Percentiles rank a stretch among this genome's conserved stretches.
phyloP scores from a whole-genome alignment of 2,797 vertebrate genomes.

The Catamblyrhynchus diadema region DNA sequence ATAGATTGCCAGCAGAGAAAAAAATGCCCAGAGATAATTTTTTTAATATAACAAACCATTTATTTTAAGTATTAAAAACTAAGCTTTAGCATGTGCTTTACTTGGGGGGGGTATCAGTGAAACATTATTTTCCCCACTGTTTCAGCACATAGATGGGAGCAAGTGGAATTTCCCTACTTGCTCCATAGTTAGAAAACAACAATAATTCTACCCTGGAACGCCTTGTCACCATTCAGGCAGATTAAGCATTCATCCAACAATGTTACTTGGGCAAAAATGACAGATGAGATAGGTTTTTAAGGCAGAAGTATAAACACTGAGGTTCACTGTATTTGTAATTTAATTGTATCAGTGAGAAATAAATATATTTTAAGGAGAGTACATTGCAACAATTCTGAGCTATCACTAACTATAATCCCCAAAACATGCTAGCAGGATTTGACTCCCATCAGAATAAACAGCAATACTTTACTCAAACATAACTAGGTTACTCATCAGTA shows the following conservation, averaged over 20 bases:
- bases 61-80: neutral
- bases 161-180: neutral
- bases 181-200: neutral
- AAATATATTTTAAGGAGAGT: neutral
- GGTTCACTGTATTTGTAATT: neutral
- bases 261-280: neutral
- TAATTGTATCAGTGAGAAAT: neutral
- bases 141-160: neutral
- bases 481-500: constrained; percentile 52
- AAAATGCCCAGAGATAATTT: constrained; percentile 19
- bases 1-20: constrained; percentile 38
- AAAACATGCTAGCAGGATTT: constrained; percentile 28
- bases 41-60: neutral
- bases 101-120: neutral
- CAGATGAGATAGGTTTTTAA: neutral
- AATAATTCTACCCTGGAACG: neutral
- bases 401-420: neutral
- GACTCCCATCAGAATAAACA: neutral
- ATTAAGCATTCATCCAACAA: constrained; percentile 7
- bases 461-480: constrained; percentile 13
- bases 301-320: constrained; percentile 1
- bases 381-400: constrained; percentile 7
- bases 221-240: neutral
- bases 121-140: neutral
- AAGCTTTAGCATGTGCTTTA: neutral